Percentiles rank a stretch among this genome's conserved stretches.
phyloP scores from a whole-genome alignment of 2,888 invertebrate species.

The Ectemnius lituratus region DNA sequence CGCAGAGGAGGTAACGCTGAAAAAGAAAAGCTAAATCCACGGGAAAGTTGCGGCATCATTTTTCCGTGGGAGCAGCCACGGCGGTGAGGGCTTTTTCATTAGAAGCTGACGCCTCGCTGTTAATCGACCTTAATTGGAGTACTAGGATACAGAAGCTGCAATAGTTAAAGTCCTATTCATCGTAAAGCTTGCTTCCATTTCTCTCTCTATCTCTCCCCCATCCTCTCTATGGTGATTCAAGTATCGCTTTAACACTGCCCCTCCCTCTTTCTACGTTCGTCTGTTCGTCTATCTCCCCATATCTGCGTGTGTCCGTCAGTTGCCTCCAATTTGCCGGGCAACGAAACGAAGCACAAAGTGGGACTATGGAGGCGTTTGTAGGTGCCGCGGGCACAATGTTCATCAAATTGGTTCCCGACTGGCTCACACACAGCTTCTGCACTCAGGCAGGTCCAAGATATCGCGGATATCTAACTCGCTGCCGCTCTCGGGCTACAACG shows the following conservation, averaged over 20 bases:
- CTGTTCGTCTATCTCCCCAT: too few species aligned
- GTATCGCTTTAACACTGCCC: too few species aligned
- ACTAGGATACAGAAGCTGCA: slow-evolving; percentile 27
- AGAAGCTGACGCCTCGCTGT: slow-evolving; percentile 24
- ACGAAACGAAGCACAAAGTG: slow-evolving; percentile 15
- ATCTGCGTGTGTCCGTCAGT: slow-evolving; percentile 1
- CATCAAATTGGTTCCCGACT: slow-evolving; percentile 17
- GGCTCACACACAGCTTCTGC: background rate
- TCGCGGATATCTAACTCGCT: slow-evolving; percentile 1
- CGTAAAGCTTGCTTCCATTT: slow-evolving; percentile 35
- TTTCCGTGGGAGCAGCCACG: too few species aligned
- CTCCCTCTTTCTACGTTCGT: too few species aligned
- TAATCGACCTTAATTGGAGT: slow-evolving; percentile 56
- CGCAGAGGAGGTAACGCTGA: too few species aligned
- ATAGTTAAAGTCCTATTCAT: slow-evolving; percentile 56
- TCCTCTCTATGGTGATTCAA: too few species aligned
- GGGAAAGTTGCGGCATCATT: too few species aligned
- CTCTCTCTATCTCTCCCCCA: slow-evolving; percentile 16
- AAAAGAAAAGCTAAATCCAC: too few species aligned
- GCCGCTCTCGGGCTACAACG: background rate
- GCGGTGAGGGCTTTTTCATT: too few species aligned
- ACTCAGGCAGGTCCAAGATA: slow-evolving; percentile 6
- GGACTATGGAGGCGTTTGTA: background rate
- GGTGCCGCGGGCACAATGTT: slow-evolving; percentile 3
- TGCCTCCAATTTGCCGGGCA: background rate